These are phyloP conservation scores for Phalacrocorax aristotelis DNA, from an alignment of 2,113 vertebrate species.

Conservation along the genomic window DNA sequence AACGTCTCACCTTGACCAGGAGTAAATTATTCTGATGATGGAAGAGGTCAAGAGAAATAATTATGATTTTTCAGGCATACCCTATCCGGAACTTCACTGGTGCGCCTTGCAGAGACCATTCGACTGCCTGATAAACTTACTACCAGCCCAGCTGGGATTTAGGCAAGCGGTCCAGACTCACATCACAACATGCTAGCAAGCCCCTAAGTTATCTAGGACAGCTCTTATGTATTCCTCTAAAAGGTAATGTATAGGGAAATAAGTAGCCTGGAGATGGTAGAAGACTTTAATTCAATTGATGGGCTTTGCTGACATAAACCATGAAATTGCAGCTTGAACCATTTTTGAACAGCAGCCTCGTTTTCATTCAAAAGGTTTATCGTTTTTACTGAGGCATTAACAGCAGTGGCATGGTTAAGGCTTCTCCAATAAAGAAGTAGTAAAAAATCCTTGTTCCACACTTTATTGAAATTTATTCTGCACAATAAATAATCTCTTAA, in stretches of 20 bases:
- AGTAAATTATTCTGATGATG: not conserved
- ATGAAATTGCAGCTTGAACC: conserved; percentile 28
- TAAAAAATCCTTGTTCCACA: not conserved
- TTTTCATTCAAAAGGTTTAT: conserved; percentile 1
- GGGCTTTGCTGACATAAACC: conserved; percentile 22
- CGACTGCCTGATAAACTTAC: not conserved
- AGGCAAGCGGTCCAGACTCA: not conserved
- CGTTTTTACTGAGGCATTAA: not conserved
- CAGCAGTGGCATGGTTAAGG: not conserved
- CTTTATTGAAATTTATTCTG: conserved; percentile 15
- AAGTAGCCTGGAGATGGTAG: not conserved
- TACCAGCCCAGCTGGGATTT: not conserved
- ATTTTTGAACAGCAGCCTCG: conserved; percentile 29
- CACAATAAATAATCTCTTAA: not conserved
- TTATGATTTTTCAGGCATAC: not conserved
- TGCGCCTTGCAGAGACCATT: not conserved
- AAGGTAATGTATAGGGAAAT: not conserved
- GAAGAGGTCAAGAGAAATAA: not conserved
- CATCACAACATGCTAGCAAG: not conserved
- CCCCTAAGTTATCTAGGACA: not conserved
- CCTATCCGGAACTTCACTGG: not conserved
- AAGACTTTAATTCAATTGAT: conserved; percentile 8
- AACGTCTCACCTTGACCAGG: not conserved
- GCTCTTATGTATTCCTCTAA: not conserved
- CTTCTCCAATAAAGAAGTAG: not conserved